Evolutionary conservation across 2,797 vertebrate species (phyloP).

Genomic region (Amblyopsis hoosieri): DNA sequence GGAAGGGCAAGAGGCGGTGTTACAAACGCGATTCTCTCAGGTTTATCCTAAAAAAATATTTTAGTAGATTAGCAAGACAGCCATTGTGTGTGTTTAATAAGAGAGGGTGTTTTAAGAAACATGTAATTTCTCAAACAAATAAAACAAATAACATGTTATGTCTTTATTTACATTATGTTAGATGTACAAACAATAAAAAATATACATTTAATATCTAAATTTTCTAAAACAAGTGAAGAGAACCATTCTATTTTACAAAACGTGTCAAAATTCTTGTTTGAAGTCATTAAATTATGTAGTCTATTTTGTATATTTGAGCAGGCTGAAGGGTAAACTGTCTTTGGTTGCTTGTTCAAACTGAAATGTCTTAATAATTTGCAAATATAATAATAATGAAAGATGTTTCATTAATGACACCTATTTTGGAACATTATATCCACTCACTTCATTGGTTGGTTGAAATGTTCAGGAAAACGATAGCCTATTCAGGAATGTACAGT

Average conservation of each 20-base stretch:
- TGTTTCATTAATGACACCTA: constrained; percentile 24
- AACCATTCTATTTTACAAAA: constrained; percentile 67
- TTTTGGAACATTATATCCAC: background rate
- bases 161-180: constrained; percentile 84
- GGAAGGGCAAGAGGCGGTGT: too few relatives aligned
- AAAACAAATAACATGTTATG: constrained; percentile 44
- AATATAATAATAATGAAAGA: constrained; percentile 17
- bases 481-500: too few relatives aligned
- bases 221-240: constrained; percentile 51
- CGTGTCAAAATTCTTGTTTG: constrained; percentile 13
- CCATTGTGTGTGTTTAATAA: too few relatives aligned
- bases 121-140: background rate
- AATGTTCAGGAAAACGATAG: constrained; percentile 2
- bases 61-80: too few relatives aligned
- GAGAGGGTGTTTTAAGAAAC: background rate
- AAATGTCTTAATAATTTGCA: constrained; percentile 14
- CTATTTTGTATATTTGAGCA: constrained; percentile 4
- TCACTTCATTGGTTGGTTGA: background rate
- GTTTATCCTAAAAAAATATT: too few relatives aligned
- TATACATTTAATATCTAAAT: constrained; percentile 73
- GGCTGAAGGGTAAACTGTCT: constrained; percentile 34
- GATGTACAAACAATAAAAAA: constrained; percentile 82
- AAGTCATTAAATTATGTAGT: constrained; percentile 9
- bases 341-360: constrained; percentile 58
- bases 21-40: too few relatives aligned